phyloP scores from a whole-genome alignment of 2,888 invertebrate genomes.

The Alentia gelatinosa region DNA sequence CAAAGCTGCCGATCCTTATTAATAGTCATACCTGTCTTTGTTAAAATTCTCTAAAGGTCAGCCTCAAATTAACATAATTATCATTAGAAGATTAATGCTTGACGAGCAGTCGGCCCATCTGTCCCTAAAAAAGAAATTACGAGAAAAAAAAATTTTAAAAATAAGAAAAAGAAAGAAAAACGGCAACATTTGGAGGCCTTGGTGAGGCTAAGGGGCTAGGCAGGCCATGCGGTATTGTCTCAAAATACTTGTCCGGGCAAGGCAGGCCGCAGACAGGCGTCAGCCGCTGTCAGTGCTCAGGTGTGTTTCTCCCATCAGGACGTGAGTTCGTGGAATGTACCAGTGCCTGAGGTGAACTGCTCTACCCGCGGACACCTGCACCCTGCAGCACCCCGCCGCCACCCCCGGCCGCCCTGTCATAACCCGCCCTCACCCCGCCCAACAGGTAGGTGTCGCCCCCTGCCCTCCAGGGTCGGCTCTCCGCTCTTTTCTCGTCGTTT shows the following conservation, averaged over 20 bases:
- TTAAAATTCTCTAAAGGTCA: constrained; percentile 44
- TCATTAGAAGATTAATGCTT: background rate
- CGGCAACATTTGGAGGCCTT: background rate
- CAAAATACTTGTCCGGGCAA: background rate
- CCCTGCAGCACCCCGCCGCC: too few relatives aligned
- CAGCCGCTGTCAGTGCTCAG: too few relatives aligned
- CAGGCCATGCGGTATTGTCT: background rate
- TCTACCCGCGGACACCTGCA: too few relatives aligned
- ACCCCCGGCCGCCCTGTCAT: too few relatives aligned
- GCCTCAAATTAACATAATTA: constrained; percentile 39
- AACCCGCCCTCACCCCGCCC: background rate
- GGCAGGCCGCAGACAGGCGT: too few relatives aligned
- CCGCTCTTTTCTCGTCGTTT: too few relatives aligned
- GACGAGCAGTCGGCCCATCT: background rate
- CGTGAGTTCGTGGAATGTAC: too few relatives aligned
- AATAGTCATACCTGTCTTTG: constrained; percentile 48
- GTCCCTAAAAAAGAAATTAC: background rate
- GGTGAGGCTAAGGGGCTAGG: background rate
- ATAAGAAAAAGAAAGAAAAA: background rate
- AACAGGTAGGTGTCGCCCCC: background rate
- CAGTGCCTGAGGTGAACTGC: too few relatives aligned
- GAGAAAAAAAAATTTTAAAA: background rate
- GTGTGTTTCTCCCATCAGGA: too few relatives aligned
- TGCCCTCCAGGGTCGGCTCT: background rate
- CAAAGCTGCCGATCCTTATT: constrained; percentile 33